These are phyloP conservation scores for Planococcus citri DNA, from an alignment of 1,140 invertebrate species.

Conservation along the genomic window DNA sequence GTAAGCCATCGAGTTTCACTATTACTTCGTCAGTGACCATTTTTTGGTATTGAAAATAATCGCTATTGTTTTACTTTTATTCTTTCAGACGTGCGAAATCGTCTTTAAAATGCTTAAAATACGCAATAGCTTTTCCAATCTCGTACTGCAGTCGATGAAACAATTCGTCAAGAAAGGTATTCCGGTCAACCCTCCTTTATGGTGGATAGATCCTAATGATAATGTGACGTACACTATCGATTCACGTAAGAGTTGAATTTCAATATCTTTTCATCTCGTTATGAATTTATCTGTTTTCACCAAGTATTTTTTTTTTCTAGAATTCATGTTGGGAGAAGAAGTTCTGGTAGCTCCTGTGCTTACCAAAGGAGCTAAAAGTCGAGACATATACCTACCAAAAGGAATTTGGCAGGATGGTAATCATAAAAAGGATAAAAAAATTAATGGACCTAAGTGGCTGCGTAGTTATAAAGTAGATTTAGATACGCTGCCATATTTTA, in stretches of 20 bases:
- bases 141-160: conserved; percentile 47
- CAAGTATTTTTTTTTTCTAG: conserved; percentile 35
- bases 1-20: conserved; percentile 27
- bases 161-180: conserved; percentile 46
- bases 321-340: conserved; percentile 68
- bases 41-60: not conserved
- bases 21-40: too few species aligned
- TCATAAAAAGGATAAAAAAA: conserved; percentile 34
- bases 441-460: conserved; percentile 50
- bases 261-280: not conserved
- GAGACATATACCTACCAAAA: conserved; percentile 63
- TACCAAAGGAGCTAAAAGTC: conserved; percentile 43
- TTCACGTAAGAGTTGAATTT: conserved; percentile 39
- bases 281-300: too few species aligned
- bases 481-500: conserved; percentile 50
- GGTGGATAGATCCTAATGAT: conserved; percentile 72
- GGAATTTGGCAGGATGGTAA: conserved; percentile 53
- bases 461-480: conserved; percentile 51
- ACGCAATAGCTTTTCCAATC: conserved; percentile 50
- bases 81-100: conserved; percentile 47
- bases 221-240: conserved; percentile 47
- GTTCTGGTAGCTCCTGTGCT: conserved; percentile 75
- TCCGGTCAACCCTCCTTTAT: conserved; percentile 73
- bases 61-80: conserved; percentile 32
- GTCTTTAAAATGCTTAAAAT: conserved; percentile 52